Conservation (phyloP, 92 coral and sea anemone genomes). For the Scolanthus callimorphus region DNA sequence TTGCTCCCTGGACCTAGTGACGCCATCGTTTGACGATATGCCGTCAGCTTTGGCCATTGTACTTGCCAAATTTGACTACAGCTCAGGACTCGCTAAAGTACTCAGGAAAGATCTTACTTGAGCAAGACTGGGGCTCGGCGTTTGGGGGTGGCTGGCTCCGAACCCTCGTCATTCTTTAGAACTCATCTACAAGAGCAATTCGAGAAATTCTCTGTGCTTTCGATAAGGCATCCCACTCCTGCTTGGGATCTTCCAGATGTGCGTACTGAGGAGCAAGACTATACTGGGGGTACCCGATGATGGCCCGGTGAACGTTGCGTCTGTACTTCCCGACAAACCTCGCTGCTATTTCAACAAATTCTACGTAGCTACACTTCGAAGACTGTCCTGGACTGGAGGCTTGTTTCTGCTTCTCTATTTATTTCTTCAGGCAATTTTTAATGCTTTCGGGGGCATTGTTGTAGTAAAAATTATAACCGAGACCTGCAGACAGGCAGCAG, state of each 20-base stretch:
- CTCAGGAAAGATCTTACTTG: slow-evolving; percentile 5
- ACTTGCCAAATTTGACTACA: slow-evolving; percentile 3
- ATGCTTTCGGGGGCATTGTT: no score
- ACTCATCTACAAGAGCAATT: slow-evolving; percentile 4
- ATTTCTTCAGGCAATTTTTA: no score
- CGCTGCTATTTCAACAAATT: slow-evolving; percentile 4
- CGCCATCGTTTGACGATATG: slow-evolving; percentile 17
- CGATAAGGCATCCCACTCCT: slow-evolving; percentile 14
- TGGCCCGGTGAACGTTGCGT: slow-evolving; percentile 18
- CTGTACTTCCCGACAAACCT: slow-evolving; percentile 25
- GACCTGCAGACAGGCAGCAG: no score
- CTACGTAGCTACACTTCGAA: slow-evolving; percentile 15
- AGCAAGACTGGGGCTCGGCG: no score
- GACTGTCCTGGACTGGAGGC: slow-evolving; percentile 25
- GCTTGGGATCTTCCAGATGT: slow-evolving; percentile 12
- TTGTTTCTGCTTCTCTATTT: no score
- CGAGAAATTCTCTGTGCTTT: slow-evolving; percentile 3
- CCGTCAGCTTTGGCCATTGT: slow-evolving; percentile 10
- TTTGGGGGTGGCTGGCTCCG: background rate
- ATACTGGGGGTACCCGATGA: slow-evolving; percentile 8
- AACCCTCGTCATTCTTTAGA: background rate
- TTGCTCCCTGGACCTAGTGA: slow-evolving; percentile 6
- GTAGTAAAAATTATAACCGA: no score
- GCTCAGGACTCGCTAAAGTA: slow-evolving; percentile 15
- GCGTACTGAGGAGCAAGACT: slow-evolving; percentile 1